phyloP scores from a whole-genome alignment of 2,797 vertebrate species.

The Labroides dimidiatus region DNA sequence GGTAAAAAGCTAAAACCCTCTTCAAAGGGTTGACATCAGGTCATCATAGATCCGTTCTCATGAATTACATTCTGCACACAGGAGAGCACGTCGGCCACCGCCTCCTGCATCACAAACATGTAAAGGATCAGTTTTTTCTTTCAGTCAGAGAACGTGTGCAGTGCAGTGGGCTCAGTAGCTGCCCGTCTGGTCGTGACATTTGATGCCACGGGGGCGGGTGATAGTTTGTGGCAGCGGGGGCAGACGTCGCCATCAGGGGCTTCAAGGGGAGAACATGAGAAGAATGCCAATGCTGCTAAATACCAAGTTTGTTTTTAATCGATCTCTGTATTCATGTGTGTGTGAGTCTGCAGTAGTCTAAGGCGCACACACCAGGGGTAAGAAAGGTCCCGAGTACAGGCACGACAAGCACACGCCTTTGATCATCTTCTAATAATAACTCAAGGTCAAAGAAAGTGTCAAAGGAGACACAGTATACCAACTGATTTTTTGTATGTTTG shows the following conservation, averaged over 20 bases:
- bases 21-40: neutral
- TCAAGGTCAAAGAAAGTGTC: neutral
- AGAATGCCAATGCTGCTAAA: slow-evolving; percentile 55
- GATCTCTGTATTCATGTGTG: slow-evolving; percentile 15
- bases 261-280: slow-evolving; percentile 21
- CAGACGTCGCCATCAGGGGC: slow-evolving; percentile 16
- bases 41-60: slow-evolving; percentile 7
- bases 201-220: slow-evolving; percentile 11
- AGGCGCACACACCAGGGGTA: neutral
- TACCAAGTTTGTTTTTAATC: slow-evolving; percentile 49
- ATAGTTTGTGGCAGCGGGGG: neutral
- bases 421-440: slow-evolving; percentile 19
- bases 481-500: no score
- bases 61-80: slow-evolving; percentile 7
- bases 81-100: neutral
- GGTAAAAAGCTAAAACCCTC: neutral
- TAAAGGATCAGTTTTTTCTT: neutral
- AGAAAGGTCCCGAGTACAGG: slow-evolving; percentile 7
- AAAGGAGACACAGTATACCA: neutral
- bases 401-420: neutral
- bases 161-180: neutral
- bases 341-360: neutral
- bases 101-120: slow-evolving; percentile 3
- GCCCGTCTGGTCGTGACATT: slow-evolving; percentile 30
- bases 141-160: neutral